Evolutionary conservation across 2,888 invertebrate genomes (phyloP).

Genomic region (Harpalus rubripes): DNA sequence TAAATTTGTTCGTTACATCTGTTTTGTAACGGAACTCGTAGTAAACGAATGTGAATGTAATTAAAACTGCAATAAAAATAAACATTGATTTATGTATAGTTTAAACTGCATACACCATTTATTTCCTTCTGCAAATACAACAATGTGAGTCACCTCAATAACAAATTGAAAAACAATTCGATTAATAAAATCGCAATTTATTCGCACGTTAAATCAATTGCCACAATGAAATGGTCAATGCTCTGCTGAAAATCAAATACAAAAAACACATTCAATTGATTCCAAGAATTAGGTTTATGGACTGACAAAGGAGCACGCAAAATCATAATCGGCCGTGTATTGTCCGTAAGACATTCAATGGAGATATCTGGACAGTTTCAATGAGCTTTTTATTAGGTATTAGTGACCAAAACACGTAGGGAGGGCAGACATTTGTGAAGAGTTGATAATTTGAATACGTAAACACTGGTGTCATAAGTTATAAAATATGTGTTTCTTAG

Average conservation of each 20-base stretch:
- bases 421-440: neutral
- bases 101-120: neutral
- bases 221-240: constrained; percentile 34
- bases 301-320: constrained; percentile 26
- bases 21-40: too few relatives aligned
- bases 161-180: neutral
- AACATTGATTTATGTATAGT: too few relatives aligned
- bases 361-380: neutral
- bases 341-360: neutral
- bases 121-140: neutral
- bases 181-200: constrained; percentile 34
- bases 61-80: too few relatives aligned
- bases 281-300: constrained; percentile 44
- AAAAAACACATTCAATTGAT: neutral
- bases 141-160: constrained; percentile 1
- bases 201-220: constrained; percentile 44
- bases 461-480: neutral
- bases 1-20: too few relatives aligned
- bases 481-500: neutral
- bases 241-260: constrained; percentile 20
- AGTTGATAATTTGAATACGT: constrained; percentile 17
- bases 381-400: constrained; percentile 1
- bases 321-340: constrained; percentile 22
- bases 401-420: constrained; percentile 9
- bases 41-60: too few relatives aligned